Conservation (phyloP, 2,113 vertebrate genomes). For the Cololabis saira region DNA sequence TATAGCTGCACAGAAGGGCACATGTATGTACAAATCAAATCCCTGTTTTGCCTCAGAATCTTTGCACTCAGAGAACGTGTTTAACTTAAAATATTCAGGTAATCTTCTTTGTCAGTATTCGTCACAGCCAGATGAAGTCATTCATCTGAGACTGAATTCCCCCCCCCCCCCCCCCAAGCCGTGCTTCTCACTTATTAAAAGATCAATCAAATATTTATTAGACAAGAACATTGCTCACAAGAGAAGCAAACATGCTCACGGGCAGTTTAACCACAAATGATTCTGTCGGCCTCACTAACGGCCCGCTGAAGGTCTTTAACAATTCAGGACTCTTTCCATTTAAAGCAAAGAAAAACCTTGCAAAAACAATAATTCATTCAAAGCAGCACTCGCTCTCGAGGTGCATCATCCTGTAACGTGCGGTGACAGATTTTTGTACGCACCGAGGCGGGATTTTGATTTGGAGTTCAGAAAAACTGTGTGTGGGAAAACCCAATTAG, state of each 20-base stretch:
- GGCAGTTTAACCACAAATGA: slow-evolving; percentile 45
- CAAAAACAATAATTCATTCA: slow-evolving; percentile 47
- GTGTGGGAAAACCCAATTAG: slow-evolving; percentile 54
- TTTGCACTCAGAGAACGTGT: background rate
- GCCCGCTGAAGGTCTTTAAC: slow-evolving; percentile 33
- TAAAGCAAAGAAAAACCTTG: slow-evolving; percentile 22
- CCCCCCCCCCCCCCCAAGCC: slow-evolving; percentile 36
- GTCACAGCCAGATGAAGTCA: slow-evolving; percentile 15
- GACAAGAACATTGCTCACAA: slow-evolving; percentile 32
- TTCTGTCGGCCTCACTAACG: slow-evolving; percentile 35
- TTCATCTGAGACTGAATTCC: slow-evolving; percentile 23
- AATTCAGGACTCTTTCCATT: slow-evolving; percentile 40
- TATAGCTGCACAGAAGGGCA: background rate
- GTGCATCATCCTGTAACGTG: slow-evolving; percentile 47
- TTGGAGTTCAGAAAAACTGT: slow-evolving; percentile 29
- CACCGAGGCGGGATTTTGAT: slow-evolving; percentile 47
- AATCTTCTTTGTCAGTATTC: slow-evolving; percentile 2
- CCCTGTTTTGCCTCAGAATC: background rate
- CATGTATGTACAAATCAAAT: slow-evolving; percentile 2
- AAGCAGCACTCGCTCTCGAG: slow-evolving; percentile 26
- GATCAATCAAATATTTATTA: slow-evolving; percentile 70
- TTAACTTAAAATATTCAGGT: slow-evolving; percentile 35
- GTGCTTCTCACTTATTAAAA: slow-evolving; percentile 64
- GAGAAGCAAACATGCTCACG: slow-evolving; percentile 33
- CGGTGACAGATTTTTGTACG: slow-evolving; percentile 43